A percentile compares a stretch with the other conserved stretches of the same genome.
Evolutionary conservation across 2,113 vertebrate species (phyloP).

Genomic region (Cisticola juncidis): DNA sequence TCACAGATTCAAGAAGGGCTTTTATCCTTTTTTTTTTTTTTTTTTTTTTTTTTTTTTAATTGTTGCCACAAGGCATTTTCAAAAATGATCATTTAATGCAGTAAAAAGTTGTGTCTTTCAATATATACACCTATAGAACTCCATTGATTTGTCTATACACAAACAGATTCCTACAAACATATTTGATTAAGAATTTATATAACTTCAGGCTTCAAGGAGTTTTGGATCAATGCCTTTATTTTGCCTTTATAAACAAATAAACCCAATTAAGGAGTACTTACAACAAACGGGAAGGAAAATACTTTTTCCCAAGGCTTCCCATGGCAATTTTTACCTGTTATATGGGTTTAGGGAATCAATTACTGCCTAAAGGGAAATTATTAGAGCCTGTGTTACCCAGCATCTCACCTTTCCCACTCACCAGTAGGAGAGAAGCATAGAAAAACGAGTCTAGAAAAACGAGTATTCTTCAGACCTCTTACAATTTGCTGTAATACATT

Average conservation of each 20-base stretch:
- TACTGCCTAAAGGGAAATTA: background rate
- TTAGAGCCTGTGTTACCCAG: background rate
- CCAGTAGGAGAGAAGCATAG: background rate
- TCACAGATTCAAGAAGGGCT: background rate
- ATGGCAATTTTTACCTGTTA: background rate
- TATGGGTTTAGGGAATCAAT: background rate
- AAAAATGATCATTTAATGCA: background rate
- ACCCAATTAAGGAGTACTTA: slow-evolving; percentile 35
- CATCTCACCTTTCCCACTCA: background rate
- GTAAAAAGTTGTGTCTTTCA: background rate
- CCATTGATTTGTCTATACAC: background rate
- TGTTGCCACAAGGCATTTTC: background rate
- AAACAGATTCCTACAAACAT: background rate
- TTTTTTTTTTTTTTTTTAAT: background rate
- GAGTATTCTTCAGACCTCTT: background rate
- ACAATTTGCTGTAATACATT: background rate
- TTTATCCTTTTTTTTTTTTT: background rate
- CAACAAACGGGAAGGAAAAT: background rate
- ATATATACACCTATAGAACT: background rate
- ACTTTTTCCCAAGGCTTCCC: background rate
- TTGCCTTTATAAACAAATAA: slow-evolving; percentile 41
- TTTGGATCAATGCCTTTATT: slow-evolving; percentile 35
- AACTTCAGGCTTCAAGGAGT: slow-evolving; percentile 16
- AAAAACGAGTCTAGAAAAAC: background rate
- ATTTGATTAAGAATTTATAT: slow-evolving; percentile 50